Evolutionary conservation across 2,888 invertebrate genomes (phyloP), one percentile per base, ranked within the genome.

Genomic region (Aleiodes alternator): DNA sequence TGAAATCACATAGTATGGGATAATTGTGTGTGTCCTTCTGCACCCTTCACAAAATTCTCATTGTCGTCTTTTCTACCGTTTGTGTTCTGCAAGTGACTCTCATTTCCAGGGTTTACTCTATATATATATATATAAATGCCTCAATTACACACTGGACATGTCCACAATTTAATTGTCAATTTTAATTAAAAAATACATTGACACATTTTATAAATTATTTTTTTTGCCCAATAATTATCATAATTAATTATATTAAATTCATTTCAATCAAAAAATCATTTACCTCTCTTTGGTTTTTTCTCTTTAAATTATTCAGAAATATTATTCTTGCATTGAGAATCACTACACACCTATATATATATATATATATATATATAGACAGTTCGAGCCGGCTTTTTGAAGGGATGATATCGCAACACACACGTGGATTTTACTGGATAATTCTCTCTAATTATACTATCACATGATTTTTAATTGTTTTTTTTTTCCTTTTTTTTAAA

Each of bases 381-480:
- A 64, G 16, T 14, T 61, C 34, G 61, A 61, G 64, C 64, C 64
- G 64, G 64, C 64, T 64, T 64, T 61, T 64, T 38, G 38, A 23
- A 48, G 64, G 64, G 64, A 43, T 64, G 64, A 64, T 1, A 23
- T 43, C 64, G 64, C 11, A 23, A 23, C 38, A 59, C 4, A 64
- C 64, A 64, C 64, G 64, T 64, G 64, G 64, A 64, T 64, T 43
- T 43, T 23, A 2, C 9, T 16, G 16, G 12, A 5, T 3, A 43
- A 43, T 66, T 59, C 11, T 59, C 70, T 50, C 51, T 78, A 74
- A 75, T 72, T 73, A 69, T 73, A 78, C 34, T 76, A 73, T 51
- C 53, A 51, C 53, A 64, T 61, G 69, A 23, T 23, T 23, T 55
- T 73, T 75, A 50, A 61, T 70, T 34, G 43, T 72, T 73, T 78